These are phyloP conservation scores for Lacanobia oleracea DNA, from an alignment of 2,888 invertebrate species.

Conservation along the genomic window DNA sequence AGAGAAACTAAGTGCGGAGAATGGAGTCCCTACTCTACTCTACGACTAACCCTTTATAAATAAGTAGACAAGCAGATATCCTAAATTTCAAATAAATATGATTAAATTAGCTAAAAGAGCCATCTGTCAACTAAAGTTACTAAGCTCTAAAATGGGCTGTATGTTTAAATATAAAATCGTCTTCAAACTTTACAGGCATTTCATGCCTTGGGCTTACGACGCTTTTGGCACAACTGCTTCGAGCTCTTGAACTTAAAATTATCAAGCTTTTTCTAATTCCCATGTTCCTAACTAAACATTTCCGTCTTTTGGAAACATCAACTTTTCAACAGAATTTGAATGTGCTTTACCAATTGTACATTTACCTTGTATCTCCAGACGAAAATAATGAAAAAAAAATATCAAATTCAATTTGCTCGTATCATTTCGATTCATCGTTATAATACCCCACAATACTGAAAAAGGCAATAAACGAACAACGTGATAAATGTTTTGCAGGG, in stretches of 20 bases:
- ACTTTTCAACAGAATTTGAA: constrained; percentile 12
- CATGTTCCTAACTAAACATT: constrained; percentile 6
- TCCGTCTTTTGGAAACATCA: constrained; percentile 23
- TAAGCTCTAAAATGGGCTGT: constrained; percentile 21
- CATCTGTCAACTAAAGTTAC: constrained; percentile 33
- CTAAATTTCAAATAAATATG: constrained; percentile 5
- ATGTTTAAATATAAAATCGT: constrained; percentile 43
- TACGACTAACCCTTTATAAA: not conserved
- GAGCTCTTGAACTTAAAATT: constrained; percentile 31
- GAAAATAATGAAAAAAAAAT: constrained; percentile 11
- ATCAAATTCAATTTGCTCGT: constrained; percentile 31
- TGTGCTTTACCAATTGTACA: not conserved
- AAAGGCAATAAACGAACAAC: constrained; percentile 50
- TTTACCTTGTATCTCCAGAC: not conserved
- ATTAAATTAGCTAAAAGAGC: constrained; percentile 11
- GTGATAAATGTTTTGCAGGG: constrained; percentile 47
- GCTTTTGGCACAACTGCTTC: constrained; percentile 32
- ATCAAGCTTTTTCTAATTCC: constrained; percentile 34
- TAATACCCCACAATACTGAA: constrained; percentile 19
- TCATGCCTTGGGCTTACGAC: constrained; percentile 29
- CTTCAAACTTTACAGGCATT: constrained; percentile 54
- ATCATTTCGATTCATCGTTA: constrained; percentile 34
- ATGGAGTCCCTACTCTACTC: too few relatives aligned
- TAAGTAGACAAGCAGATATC: not conserved
- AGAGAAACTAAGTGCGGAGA: too few relatives aligned